phyloP scores from a whole-genome alignment of 2,797 vertebrate species.

The Sebastes goodei region DNA sequence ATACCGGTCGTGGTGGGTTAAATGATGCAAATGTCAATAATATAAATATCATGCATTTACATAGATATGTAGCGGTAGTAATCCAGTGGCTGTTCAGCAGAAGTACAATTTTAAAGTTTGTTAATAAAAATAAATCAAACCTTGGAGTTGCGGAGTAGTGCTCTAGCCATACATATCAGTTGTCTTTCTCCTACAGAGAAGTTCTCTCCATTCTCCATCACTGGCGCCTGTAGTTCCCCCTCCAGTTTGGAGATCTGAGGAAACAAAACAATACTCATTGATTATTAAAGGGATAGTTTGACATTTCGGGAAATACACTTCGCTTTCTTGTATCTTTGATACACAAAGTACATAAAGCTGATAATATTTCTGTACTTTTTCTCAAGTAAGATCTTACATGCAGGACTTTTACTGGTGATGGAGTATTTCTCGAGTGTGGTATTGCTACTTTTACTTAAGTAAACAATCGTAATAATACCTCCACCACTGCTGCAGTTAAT shows the following conservation, averaged over 20 bases:
- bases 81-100: not conserved
- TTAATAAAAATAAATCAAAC: conserved; percentile 40
- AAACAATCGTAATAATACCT: too few relatives aligned
- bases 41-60: not conserved
- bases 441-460: too few relatives aligned
- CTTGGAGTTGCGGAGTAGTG: conserved; percentile 86
- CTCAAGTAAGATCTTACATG: too few relatives aligned
- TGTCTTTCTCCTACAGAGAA: conserved; percentile 89
- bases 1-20: not conserved
- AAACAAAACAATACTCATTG: conserved; percentile 21
- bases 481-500: too few relatives aligned
- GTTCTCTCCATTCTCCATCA: conserved; percentile 88
- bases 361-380: too few relatives aligned
- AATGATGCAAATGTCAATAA: not conserved
- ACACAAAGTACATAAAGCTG: not conserved
- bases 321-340: not conserved
- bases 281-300: not conserved
- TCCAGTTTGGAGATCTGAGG: conserved; percentile 82
- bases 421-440: too few relatives aligned
- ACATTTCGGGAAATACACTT: too few relatives aligned
- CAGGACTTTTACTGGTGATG: too few relatives aligned
- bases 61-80: not conserved
- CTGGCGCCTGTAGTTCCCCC: conserved; percentile 74
- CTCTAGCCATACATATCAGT: conserved; percentile 87
- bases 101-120: not conserved